A percentile compares a stretch with the other conserved stretches of the same genome.
Conservation (phyloP, 2,113 vertebrate species). For the Myrmophylax atrothorax region DNA sequence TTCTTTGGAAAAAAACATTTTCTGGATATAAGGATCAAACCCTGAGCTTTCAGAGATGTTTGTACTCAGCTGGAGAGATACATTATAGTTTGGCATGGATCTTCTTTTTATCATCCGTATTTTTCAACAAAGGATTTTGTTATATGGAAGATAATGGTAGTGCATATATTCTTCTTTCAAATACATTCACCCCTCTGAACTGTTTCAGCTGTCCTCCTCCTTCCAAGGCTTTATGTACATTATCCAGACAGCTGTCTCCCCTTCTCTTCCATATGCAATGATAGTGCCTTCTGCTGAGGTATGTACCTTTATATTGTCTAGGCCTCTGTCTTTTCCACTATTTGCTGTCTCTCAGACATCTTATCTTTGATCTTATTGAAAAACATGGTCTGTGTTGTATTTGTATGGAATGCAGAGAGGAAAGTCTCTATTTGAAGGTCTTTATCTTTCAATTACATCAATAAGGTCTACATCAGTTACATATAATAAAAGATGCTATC, state of each 20-base stretch:
- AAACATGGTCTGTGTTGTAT: not conserved
- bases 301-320: not conserved
- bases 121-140: not conserved
- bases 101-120: not conserved
- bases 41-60: not conserved
- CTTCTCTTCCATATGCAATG: not conserved
- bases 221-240: not conserved
- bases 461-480: not conserved
- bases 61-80: not conserved
- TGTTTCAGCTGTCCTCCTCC: not conserved
- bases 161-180: not conserved
- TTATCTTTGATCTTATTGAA: not conserved
- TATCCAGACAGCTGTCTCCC: not conserved
- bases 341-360: not conserved
- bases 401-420: not conserved
- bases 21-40: not conserved
- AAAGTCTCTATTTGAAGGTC: not conserved
- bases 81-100: not conserved
- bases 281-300: not conserved
- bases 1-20: not conserved
- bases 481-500: not conserved
- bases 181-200: not conserved
- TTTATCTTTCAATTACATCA: not conserved
- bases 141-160: not conserved
- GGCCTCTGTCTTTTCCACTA: not conserved